A percentile compares a stretch with the other conserved stretches of the same genome.
phyloP scores from a whole-genome alignment of 2,797 vertebrate species.

The Gambusia yucatana region DNA sequence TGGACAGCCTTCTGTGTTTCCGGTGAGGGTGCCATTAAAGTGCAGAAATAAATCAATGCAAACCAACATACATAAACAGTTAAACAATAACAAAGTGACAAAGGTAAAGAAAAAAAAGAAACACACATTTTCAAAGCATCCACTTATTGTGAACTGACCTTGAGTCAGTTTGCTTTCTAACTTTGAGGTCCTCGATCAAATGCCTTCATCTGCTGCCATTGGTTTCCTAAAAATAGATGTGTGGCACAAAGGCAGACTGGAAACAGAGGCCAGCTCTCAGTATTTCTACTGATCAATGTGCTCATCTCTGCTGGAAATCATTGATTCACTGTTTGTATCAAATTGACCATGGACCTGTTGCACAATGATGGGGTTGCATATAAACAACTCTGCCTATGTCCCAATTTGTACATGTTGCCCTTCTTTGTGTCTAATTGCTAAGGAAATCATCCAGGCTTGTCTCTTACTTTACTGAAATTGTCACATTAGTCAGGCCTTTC shows the following conservation, averaged over 20 bases:
- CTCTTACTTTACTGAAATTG: conserved; percentile 18
- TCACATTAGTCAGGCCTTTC: conserved; percentile 27
- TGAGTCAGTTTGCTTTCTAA: conserved; percentile 75
- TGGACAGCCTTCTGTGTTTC: conserved; percentile 28
- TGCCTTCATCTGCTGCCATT: conserved; percentile 70
- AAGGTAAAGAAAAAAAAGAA: conserved; percentile 23
- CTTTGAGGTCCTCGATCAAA: conserved; percentile 73
- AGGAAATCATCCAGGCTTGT: conserved; percentile 24
- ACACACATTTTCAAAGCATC: conserved; percentile 56
- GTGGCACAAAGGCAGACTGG: conserved; percentile 68
- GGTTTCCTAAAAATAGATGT: conserved; percentile 78
- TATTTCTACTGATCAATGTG: conserved; percentile 78
- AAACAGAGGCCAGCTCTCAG: conserved; percentile 70
- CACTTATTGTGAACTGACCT: conserved; percentile 69
- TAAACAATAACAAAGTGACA: conserved; percentile 29
- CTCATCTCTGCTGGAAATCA: conserved; percentile 78
- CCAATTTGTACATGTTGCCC: conserved; percentile 29
- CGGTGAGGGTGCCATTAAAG: conserved; percentile 17
- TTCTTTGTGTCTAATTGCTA: conserved; percentile 26
- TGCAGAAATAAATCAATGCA: conserved; percentile 23
- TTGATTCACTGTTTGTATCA: conserved; percentile 74
- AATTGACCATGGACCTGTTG: conserved; percentile 62
- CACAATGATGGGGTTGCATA: conserved; percentile 50
- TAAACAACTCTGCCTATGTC: conserved; percentile 39
- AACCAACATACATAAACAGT: conserved; percentile 6